Conservation (phyloP, 2,888 invertebrate species). For the Limenitis camilla region DNA sequence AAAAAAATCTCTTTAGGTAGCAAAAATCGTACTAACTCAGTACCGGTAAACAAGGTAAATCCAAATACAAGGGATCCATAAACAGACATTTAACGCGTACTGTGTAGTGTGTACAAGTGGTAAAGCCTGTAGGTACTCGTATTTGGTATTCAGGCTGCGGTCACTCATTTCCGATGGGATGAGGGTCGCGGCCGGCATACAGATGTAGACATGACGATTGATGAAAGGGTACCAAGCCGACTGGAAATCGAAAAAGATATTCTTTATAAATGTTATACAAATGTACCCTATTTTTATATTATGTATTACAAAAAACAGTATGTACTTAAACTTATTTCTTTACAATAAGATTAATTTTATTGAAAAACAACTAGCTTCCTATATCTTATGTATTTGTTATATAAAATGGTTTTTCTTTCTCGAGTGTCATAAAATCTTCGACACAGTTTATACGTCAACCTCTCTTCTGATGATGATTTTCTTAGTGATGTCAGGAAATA, state of each 20-base stretch:
- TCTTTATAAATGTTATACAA: too few relatives aligned
- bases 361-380: too few relatives aligned
- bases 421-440: too few relatives aligned
- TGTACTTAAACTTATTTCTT: background rate
- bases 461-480: constrained; percentile 3
- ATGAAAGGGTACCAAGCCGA: background rate
- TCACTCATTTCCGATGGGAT: constrained; percentile 3
- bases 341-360: too few relatives aligned
- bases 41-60: too few relatives aligned
- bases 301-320: background rate
- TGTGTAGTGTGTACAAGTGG: background rate
- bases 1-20: too few relatives aligned
- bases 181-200: constrained; percentile 1
- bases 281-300: too few relatives aligned
- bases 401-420: too few relatives aligned
- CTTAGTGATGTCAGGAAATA: constrained; percentile 19
- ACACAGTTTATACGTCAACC: too few relatives aligned
- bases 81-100: background rate
- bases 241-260: too few relatives aligned
- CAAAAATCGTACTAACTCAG: too few relatives aligned
- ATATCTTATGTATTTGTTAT: too few relatives aligned
- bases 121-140: background rate
- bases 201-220: constrained; percentile 2
- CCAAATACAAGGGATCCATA: background rate
- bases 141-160: constrained; percentile 4